These are phyloP conservation scores for Enteromius treurensis DNA, from an alignment of 2,797 vertebrate genomes.

Conservation along the genomic window DNA sequence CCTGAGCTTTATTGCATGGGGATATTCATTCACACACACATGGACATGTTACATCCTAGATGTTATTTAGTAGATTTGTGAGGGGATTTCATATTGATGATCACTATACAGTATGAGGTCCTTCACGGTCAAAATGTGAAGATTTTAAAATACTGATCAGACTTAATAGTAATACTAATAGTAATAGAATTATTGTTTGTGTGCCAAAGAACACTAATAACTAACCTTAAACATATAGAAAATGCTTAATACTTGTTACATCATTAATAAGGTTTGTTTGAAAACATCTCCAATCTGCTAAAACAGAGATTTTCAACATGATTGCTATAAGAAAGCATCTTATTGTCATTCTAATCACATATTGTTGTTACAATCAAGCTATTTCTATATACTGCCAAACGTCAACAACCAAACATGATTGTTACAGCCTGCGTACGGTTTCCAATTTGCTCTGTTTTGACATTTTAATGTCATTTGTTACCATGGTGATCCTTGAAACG, in stretches of 20 bases:
- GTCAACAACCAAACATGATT: constrained; percentile 1
- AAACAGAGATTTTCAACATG: neutral
- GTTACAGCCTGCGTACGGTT: neutral
- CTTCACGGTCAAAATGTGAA: neutral
- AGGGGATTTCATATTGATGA: neutral
- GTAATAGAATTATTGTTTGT: no score
- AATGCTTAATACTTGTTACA: neutral
- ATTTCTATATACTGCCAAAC: neutral
- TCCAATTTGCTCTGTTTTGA: constrained; percentile 28
- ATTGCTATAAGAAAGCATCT: neutral
- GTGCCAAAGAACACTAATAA: neutral
- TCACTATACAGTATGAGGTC: no score
- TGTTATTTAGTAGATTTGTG: neutral
- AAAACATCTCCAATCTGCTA: neutral
- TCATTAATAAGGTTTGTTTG: neutral
- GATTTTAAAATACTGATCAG: neutral
- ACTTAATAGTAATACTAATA: no score
- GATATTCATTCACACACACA: neutral
- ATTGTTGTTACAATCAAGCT: neutral
- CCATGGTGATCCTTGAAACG: constrained; percentile 47
- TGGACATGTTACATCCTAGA: constrained; percentile 11
- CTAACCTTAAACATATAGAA: neutral
- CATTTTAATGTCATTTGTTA: constrained; percentile 56
- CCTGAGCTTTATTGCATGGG: constrained; percentile 16
- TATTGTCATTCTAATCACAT: constrained; percentile 1